Percentiles rank a stretch among this genome's conserved stretches.
These are phyloP conservation scores for Nomada hirtipes DNA, from an alignment of 2,888 invertebrate genomes.

Conservation along the genomic window DNA sequence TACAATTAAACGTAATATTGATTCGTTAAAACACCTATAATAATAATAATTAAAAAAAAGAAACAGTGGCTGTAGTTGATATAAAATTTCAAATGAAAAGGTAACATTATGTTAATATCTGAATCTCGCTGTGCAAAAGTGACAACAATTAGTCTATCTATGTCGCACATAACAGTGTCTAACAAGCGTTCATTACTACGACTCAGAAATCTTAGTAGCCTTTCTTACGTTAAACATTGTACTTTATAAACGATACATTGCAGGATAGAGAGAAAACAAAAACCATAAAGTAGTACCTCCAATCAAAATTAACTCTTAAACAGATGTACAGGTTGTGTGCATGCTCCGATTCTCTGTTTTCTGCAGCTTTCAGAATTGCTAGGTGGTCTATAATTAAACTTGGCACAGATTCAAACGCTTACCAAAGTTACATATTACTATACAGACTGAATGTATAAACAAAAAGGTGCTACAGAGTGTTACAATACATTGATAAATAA, in stretches of 20 bases:
- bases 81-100: constrained; percentile 1
- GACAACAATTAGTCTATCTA: constrained; percentile 25
- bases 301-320: constrained; percentile 49
- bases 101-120: constrained; percentile 2
- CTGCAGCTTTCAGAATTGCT: constrained; percentile 70
- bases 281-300: constrained; percentile 18
- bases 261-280: neutral
- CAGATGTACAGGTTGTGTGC: constrained; percentile 53
- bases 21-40: constrained; percentile 7
- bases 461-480: constrained; percentile 44
- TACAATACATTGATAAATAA: neutral
- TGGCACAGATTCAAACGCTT: constrained; percentile 73
- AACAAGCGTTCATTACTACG: constrained; percentile 7
- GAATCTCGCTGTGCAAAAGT: constrained; percentile 9
- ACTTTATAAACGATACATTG: neutral
- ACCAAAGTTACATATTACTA: constrained; percentile 67
- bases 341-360: constrained; percentile 67
- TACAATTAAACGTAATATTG: constrained; percentile 41
- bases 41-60: too few relatives aligned
- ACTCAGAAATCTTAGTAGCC: neutral
- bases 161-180: constrained; percentile 25
- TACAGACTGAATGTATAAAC: constrained; percentile 61
- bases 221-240: constrained; percentile 10
- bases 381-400: constrained; percentile 76
- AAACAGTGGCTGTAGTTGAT: neutral